Conservation (phyloP, 2,113 vertebrate genomes). For the Oryzias celebensis region DNA sequence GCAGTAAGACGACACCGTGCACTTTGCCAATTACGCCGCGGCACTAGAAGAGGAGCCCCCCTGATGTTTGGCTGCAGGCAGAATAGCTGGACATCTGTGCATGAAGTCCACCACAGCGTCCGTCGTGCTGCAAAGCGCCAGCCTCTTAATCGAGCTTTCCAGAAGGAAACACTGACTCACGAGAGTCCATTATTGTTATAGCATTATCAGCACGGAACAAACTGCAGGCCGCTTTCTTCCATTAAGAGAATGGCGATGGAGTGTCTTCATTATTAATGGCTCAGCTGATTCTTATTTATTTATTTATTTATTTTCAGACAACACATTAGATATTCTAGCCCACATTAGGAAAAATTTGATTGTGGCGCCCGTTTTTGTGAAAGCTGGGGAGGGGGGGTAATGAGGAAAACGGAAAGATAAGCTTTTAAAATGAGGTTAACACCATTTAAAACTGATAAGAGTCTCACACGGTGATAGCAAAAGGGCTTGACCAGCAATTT, state of each 20-base stretch:
- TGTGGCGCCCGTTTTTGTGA: not conserved
- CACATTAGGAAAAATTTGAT: not conserved
- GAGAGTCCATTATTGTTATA: constrained; percentile 28
- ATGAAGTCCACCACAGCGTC: constrained; percentile 13
- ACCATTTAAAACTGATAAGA: no score
- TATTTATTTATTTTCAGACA: not conserved
- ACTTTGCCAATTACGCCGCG: constrained; percentile 61
- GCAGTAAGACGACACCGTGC: constrained; percentile 71
- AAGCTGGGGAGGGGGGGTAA: not conserved
- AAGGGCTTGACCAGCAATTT: no score
- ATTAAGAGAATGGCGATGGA: no score
- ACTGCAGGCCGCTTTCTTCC: not conserved
- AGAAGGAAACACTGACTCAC: constrained; percentile 9
- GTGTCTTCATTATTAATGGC: not conserved
- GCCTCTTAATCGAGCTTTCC: constrained; percentile 3
- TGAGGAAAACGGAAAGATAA: no score
- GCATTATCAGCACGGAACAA: constrained; percentile 11
- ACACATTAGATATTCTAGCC: not conserved
- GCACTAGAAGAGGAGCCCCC: constrained; percentile 58
- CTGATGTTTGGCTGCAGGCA: constrained; percentile 41
- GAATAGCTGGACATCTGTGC: constrained; percentile 47
- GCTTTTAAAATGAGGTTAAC: no score
- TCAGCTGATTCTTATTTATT: not conserved
- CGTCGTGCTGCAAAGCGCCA: constrained; percentile 4
- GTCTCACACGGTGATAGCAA: no score